Evolutionary conservation across 1,140 invertebrate genomes (phyloP).

Genomic region (Drosophila parabipectinata): DNA sequence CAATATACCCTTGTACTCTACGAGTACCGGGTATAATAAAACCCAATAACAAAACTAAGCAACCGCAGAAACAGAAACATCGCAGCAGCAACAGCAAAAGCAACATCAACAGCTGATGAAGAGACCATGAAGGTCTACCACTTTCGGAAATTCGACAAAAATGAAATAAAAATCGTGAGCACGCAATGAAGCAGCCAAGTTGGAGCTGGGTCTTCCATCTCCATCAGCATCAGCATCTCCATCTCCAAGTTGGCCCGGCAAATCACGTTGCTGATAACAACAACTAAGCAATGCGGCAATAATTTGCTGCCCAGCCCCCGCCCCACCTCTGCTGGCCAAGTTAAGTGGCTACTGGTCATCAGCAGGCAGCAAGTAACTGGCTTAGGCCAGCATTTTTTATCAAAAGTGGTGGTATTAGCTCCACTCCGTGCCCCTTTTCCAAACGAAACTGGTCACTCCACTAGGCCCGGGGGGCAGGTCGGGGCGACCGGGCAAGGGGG

Average conservation of each 20-base stretch:
- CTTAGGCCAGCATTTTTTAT: slow-evolving; percentile 79
- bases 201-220: slow-evolving; percentile 37
- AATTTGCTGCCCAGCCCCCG: slow-evolving; percentile 56
- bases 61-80: slow-evolving; percentile 31
- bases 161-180: slow-evolving; percentile 57
- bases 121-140: slow-evolving; percentile 77
- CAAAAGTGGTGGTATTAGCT: slow-evolving; percentile 78
- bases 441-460: slow-evolving; percentile 67
- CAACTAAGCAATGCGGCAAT: slow-evolving; percentile 78
- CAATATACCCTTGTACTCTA: no score
- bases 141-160: slow-evolving; percentile 79
- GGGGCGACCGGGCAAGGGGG: slow-evolving; percentile 10
- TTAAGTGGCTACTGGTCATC: slow-evolving; percentile 75
- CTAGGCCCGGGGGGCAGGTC: slow-evolving; percentile 27
- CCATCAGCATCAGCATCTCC: slow-evolving; percentile 18
- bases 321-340: slow-evolving; percentile 21
- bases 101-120: slow-evolving; percentile 51
- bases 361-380: slow-evolving; percentile 65
- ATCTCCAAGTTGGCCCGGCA: slow-evolving; percentile 55
- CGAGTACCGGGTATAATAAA: slow-evolving; percentile 4
- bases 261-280: slow-evolving; percentile 79
- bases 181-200: slow-evolving; percentile 57
- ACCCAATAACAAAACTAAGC: slow-evolving; percentile 69
- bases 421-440: slow-evolving; percentile 12
- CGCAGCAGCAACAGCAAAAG: slow-evolving; percentile 21